Conservation (phyloP, 2,797 vertebrate species). For the Labroides dimidiatus region DNA sequence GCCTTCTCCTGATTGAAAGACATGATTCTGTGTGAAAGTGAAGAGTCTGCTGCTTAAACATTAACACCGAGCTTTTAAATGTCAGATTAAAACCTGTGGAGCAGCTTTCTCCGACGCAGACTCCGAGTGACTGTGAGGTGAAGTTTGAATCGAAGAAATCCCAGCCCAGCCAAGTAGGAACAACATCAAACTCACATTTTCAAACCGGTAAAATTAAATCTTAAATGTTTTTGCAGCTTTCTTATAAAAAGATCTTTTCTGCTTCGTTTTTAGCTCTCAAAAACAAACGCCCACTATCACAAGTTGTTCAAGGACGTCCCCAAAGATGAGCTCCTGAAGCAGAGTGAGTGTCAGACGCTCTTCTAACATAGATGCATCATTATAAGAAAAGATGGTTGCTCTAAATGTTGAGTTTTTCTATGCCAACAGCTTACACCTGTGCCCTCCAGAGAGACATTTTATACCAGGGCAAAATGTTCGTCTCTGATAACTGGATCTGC, state of each 20-base stretch:
- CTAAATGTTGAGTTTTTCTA: not conserved
- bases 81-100: conserved; percentile 87
- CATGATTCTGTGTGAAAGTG: not conserved
- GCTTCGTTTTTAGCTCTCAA: conserved; percentile 83
- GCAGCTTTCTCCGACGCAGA: conserved; percentile 71
- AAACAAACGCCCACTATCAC: conserved; percentile 93
- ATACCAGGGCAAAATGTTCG: conserved; percentile 95
- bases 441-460: conserved; percentile 97
- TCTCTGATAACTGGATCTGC: conserved; percentile 98
- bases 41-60: not conserved
- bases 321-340: conserved; percentile 88
- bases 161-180: conserved; percentile 86
- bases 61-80: conserved; percentile 45
- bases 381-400: not conserved
- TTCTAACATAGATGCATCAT: not conserved
- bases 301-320: conserved; percentile 93
- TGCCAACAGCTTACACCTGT: conserved; percentile 92
- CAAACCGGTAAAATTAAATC: too few species aligned
- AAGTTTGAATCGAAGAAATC: conserved; percentile 90
- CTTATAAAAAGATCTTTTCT: not conserved
- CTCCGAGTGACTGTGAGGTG: conserved; percentile 83
- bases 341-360: conserved; percentile 86
- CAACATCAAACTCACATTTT: fast-evolving
- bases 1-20: not conserved
- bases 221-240: not conserved